Evolutionary conservation across 2,888 invertebrate genomes (phyloP).

Genomic region (Acleris cristana): DNA sequence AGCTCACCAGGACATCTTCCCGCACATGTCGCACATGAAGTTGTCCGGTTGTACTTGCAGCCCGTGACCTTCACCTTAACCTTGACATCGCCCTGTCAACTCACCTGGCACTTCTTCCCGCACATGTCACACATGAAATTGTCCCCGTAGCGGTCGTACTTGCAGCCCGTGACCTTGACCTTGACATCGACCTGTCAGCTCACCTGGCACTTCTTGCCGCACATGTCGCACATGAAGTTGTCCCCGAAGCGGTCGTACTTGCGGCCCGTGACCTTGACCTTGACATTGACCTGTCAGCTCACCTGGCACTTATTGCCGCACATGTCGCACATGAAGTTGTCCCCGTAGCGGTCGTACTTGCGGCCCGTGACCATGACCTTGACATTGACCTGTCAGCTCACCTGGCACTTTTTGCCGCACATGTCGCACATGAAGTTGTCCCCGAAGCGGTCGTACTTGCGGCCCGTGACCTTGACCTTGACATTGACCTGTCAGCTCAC

Average conservation of each 20-base stretch:
- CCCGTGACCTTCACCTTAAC: conserved; percentile 6
- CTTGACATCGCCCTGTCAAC: not conserved
- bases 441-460: conserved; percentile 30
- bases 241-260: conserved; percentile 32
- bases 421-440: conserved; percentile 36
- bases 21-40: conserved; percentile 36
- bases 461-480: conserved; percentile 6
- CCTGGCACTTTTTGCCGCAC: conserved; percentile 36
- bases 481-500: not conserved
- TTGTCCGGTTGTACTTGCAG: conserved; percentile 30
- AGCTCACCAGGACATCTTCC: conserved; percentile 32
- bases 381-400: not conserved
- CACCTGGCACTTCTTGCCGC: conserved; percentile 35
- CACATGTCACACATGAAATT: conserved; percentile 37
- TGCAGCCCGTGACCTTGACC: conserved; percentile 17
- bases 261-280: conserved; percentile 10
- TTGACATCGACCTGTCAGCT: too few species aligned
- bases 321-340: conserved; percentile 37
- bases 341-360: conserved; percentile 30
- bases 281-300: not conserved
- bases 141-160: conserved; percentile 31
- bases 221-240: conserved; percentile 36
- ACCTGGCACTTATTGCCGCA: conserved; percentile 36
- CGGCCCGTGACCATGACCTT: conserved; percentile 16
- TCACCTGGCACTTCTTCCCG: conserved; percentile 33